Base-by-base conservation (phyloP, 2,113 vertebrate species). In the Elgaria multicarinata region DNA sequence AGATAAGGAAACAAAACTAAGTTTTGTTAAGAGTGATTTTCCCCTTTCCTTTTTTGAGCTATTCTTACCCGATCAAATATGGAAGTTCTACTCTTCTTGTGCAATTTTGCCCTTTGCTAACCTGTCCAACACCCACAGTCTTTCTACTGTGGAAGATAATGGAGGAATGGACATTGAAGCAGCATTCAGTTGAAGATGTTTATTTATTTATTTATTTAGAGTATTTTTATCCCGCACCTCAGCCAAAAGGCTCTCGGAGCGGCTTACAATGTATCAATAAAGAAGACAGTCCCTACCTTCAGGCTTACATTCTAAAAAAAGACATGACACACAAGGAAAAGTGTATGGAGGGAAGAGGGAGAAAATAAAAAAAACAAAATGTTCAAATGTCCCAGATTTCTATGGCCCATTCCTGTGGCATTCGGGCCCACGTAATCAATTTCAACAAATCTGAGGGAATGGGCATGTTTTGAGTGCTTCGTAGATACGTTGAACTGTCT, bases 21-120 rank as follows among this genome's bases (percentile, higher is more conserved):
- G 36, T 74, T 86, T 58, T 39, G 24, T 33, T 62, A 44, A 58
- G 6, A 16, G 46, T 50, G n/a, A 24, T 39, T 26, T 50, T 16
- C 55, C 58, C 81, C 1, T 28, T 77, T 46, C 44, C 71, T 31
- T 64, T 64, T 44, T 33, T 16, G 28, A 64, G 72, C 26, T 44
- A 33, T 33, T 76, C 3, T 76, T 64, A 66, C 3, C 39, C 4
- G 13, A 24, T 44, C 53, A 76, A 77, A 77, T 39, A 77, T 44
- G 71, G 85, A 75, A 86, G 72, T 86, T 77, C 72, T 76, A 28
- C 39, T 84, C 64, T 33, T 44, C 20, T 86, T 74, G 50, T 58
- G n/a, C 75, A 86, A 76, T 74, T 42, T 14, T 44, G 20, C 53
- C 24, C 39, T 58, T 76, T 58, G 36, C 76, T 28, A 58, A 86